Conservation (phyloP, 2,113 vertebrate genomes). For the Macaca mulatta region DNA sequence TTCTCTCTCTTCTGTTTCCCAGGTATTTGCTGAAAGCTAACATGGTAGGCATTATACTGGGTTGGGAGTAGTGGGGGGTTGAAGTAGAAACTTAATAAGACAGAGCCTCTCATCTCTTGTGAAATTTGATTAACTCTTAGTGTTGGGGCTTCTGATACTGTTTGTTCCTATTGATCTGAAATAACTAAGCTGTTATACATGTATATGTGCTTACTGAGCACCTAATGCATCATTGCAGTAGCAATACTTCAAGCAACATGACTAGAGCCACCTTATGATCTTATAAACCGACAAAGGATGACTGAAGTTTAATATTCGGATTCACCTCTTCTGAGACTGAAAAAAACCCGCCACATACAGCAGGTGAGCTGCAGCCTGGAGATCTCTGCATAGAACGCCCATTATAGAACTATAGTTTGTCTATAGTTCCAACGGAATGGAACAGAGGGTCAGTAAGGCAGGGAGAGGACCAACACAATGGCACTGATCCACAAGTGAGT, state of each 20-base stretch:
- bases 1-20: not conserved
- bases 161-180: conserved; percentile 9
- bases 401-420: not conserved
- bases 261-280: not conserved
- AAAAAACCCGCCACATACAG: not conserved
- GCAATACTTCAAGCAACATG: not conserved
- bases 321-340: not conserved
- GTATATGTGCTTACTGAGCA: not conserved
- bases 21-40: not conserved
- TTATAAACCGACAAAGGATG: not conserved
- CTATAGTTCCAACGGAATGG: not conserved
- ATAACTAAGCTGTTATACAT: not conserved
- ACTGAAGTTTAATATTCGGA: not conserved
- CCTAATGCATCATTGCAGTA: not conserved
- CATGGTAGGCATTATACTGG: not conserved
- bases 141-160: not conserved
- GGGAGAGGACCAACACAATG: not conserved
- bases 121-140: conserved; percentile 10
- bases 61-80: not conserved
- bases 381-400: not conserved
- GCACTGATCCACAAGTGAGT: not conserved
- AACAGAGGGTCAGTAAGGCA: not conserved
- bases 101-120: not conserved
- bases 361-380: not conserved
- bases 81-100: not conserved